These are phyloP conservation scores for Oreochromis aureus DNA, from an alignment of 2,113 vertebrate genomes.

Conservation along the genomic window DNA sequence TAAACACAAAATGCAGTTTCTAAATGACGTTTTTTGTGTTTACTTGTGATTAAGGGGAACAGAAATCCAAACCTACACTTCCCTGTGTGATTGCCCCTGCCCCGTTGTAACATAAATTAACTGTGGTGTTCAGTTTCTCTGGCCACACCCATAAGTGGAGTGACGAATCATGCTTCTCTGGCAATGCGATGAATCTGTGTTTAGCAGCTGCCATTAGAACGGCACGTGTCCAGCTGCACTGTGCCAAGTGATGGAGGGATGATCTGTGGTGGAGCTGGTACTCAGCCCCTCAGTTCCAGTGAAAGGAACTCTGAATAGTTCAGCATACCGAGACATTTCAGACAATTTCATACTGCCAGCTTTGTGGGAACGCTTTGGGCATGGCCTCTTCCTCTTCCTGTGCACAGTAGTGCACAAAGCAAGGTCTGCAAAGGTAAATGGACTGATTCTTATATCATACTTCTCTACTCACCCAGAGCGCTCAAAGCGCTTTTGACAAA, in stretches of 20 bases:
- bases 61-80: neutral
- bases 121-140: neutral
- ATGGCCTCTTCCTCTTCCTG: neutral
- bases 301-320: neutral
- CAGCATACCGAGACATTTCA: neutral
- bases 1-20: neutral
- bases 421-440: neutral
- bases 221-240: neutral
- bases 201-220: neutral
- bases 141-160: neutral
- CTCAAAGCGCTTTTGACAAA: neutral
- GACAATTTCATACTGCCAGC: neutral
- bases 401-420: neutral
- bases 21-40: neutral
- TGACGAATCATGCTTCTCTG: neutral
- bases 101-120: neutral
- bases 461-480: neutral
- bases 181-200: neutral
- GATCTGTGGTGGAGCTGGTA: neutral
- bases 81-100: neutral
- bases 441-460: neutral
- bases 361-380: neutral
- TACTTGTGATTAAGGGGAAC: neutral
- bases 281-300: neutral
- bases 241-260: neutral